A percentile compares a stretch with the other conserved stretches of the same genome.
Evolutionary conservation across 64 coral and sea anemone species (phyloP).

Genomic region (Montipora sp.): DNA sequence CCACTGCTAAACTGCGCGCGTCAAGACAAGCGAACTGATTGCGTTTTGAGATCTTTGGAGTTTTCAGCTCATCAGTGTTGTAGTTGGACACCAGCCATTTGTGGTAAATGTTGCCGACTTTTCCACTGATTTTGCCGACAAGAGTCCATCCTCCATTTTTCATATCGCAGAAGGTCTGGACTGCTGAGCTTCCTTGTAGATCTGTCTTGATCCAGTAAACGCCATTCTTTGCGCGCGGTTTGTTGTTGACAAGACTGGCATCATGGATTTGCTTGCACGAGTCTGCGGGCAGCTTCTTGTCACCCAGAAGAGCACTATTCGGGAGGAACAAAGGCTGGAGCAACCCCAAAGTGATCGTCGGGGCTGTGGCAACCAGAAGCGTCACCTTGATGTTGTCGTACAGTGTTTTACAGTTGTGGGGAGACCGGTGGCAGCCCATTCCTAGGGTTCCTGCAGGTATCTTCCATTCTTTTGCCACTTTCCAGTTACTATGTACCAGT

Average conservation of each 20-base stretch:
- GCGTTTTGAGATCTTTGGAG: constrained; percentile 38
- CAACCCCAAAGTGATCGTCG: constrained; percentile 17
- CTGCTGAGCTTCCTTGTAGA: constrained; percentile 8
- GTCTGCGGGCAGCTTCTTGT: constrained; percentile 61
- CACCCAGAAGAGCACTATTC: constrained; percentile 14
- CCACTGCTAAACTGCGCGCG: constrained; percentile 65
- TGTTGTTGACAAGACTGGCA: constrained; percentile 33
- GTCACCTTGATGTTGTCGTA: constrained; percentile 83
- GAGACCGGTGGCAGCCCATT: constrained; percentile 58
- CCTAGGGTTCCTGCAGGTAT: constrained; percentile 70
- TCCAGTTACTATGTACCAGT: constrained; percentile 50
- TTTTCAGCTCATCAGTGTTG: constrained; percentile 46
- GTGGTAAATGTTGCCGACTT: constrained; percentile 68
- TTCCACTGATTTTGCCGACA: constrained; percentile 84
- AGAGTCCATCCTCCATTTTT: constrained; percentile 91
- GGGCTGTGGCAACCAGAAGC: constrained; percentile 7
- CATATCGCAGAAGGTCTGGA: constrained; percentile 85
- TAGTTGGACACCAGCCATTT: constrained; percentile 73
- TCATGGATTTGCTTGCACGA: constrained; percentile 90
- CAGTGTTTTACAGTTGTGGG: constrained; percentile 54
- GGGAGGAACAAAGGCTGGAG: background rate
- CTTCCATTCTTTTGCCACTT: constrained; percentile 68
- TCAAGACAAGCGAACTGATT: constrained; percentile 57
- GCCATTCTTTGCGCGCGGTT: constrained; percentile 63
- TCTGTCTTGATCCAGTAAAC: constrained; percentile 85